Base-by-base conservation (phyloP, 2,888 invertebrate species). In the Parochlus steinenii region DNA sequence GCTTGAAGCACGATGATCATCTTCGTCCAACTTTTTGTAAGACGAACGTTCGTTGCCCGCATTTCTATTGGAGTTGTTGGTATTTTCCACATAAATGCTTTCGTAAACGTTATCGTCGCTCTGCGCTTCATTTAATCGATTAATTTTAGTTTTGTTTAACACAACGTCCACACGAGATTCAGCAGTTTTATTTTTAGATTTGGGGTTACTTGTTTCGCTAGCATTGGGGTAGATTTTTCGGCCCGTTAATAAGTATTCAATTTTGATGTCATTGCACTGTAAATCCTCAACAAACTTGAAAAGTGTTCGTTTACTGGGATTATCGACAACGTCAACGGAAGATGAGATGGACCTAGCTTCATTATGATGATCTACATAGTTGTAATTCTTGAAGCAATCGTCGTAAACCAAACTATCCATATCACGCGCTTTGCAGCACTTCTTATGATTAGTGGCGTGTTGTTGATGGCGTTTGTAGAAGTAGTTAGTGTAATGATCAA, bases 101-200 rank as follows among this genome's bases (percentile, higher is more conserved):
- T 36, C 36, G 17, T 36, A 36, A 30, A 36, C 30, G 18, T 36
- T 36, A 30, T 36, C 36, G 25, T 6, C 23, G 18, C 23, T 15
- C n/a, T 15, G 8, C n/a, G n/a, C n/a, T n/a, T n/a, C n/a, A n/a
- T n/a, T n/a, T n/a, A n/a, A n/a, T 6, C 27, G 22, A 12, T 34
- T 27, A 3, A 4, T 14, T 27, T 27, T 27, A 28, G n/a, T 15
- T 12, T 18, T 6, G 18, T 10, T 16, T 34, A 8, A 27, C 19
- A 28, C 14, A 28, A 14, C 22, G 20, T 28, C 11, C 34, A 7
- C n/a, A 4, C 19, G 30, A 20, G 23, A 33, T 25, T 24, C n/a
- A n/a, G n/a, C n/a, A n/a, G n/a, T n/a, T n/a, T n/a, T n/a, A n/a
- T n/a, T n/a, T n/a, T n/a, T n/a, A n/a, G n/a, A n/a, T n/a, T n/a